Base-by-base conservation (phyloP, 1,140 invertebrate genomes). In the Mylabris phalerata region DNA sequence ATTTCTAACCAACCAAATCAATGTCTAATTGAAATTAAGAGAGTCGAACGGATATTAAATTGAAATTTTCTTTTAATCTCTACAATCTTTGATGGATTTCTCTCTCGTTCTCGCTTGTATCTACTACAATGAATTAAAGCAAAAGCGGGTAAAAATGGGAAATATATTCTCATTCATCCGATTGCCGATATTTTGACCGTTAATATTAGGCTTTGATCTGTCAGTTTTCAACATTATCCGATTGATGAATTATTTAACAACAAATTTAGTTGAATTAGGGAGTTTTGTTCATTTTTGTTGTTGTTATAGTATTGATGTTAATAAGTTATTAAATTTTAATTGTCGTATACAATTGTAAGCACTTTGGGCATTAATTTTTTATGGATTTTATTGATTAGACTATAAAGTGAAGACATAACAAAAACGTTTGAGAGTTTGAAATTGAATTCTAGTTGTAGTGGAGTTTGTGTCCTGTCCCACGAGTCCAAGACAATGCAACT, bases 181-280 rank as follows among this genome's bases (percentile, higher is more conserved):
- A 32, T 19, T 19, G 19, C 19, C 19, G 19, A 32, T 32, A 32
- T 7, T 32, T 32, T 32, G 7, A 32, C 32, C 32, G 19, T 19
- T 19, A 32, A 32, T 7, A 32, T 48, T 45, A 6, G 19, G 10
- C 46, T 48, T 48, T 48, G 46, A 48, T 48, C 46, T 4, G 26
- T 32, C 32, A 32, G 2, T 24, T 46, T 25, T 45, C 43, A 45
- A 46, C 45, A 54, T 39, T 54, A 3, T 32, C 32, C 32, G 26
- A 46, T 27, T 4, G 40, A 32, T 54, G 51, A 54, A 54, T 54
- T 54, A 46, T 45, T 54, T 44, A 45, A n/a, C 27, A 11, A 32
- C 27, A 54, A 54, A 54, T 45, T 19, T 27, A 45, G 45, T 42
- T 25, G 19, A 41, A 54, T 32, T 32, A 32, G 4, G 3, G 19